These are phyloP conservation scores for Bombus pyrosoma DNA, from an alignment of 1,140 invertebrate genomes.

Conservation along the genomic window DNA sequence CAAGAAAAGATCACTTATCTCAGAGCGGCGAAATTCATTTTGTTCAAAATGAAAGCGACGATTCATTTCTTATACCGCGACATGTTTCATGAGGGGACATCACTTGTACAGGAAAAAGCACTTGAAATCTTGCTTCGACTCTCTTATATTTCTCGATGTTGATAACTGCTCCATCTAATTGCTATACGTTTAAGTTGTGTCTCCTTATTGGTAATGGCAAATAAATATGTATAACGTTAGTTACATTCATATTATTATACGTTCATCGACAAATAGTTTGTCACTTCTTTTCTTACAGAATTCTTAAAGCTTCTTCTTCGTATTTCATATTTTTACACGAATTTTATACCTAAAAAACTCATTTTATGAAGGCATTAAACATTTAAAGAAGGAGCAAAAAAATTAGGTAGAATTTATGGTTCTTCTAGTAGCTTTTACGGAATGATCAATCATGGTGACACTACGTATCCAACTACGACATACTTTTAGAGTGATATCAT, in stretches of 20 bases:
- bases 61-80: constrained; percentile 34
- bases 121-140: constrained; percentile 13
- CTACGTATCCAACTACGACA: constrained; percentile 6
- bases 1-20: not conserved
- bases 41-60: constrained; percentile 20
- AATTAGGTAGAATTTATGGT: not conserved
- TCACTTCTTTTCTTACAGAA: not conserved
- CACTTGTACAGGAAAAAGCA: constrained; percentile 40
- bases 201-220: not conserved
- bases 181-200: not conserved
- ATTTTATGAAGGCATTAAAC: not conserved
- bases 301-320: not conserved
- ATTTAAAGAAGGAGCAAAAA: not conserved
- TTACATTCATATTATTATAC: not conserved
- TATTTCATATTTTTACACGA: too few species aligned
- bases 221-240: not conserved
- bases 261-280: not conserved
- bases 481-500: constrained; percentile 6
- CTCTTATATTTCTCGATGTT: constrained; percentile 13
- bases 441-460: constrained; percentile 17
- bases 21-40: not conserved
- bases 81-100: constrained; percentile 11
- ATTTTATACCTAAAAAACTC: not conserved
- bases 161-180: constrained; percentile 10
- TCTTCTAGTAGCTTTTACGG: constrained; percentile 5